Base-by-base conservation (phyloP, 2,113 vertebrate species). In the Ammospiza nelsoni region DNA sequence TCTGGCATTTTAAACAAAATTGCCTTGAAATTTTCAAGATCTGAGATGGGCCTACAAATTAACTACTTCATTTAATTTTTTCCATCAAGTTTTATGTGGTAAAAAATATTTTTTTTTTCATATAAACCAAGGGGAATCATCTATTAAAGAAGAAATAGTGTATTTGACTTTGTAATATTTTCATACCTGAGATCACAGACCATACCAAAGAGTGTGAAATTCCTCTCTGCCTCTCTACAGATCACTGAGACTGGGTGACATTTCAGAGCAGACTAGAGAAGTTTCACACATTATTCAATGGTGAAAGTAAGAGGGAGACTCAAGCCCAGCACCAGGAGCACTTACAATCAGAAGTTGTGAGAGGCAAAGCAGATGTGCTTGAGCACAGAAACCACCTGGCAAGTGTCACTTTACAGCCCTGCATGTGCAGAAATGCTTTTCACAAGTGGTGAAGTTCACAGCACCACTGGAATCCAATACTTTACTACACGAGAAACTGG, bases 381-480 rank as follows among this genome's bases (percentile, higher is more conserved):
- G 51, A 90, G 87, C 43, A 77, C 24, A 69, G 61, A 94, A 95
- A 94, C 28, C 61, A 86, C 84, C 78, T 92, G 91, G 80, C 27
- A 66, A 91, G 74, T 62, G 66, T 75, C 84, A 93, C 44, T 94
- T 94, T 68, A 57, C 74, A 94, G 87, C 15, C 52, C 75, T 84
- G 73, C 59, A 71, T 88, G 77, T 86, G 62, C 84, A 83, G 90
- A 84, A 95, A 78, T 54, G 92, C 57, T 94, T 95, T 67, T 63
- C 68, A 83, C 72, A 84, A 63, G n/a, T 92, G 84, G 94, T 93
- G 37, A 62, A 73, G 71, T 97, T 88, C 67, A 69, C 67, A 92
- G 81, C 62, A 82, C 31, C 58, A n/a, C 39, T 92, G 54, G 24
- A 68, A 75, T 71, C 43, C 71, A 74, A 74, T 27, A 29, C 33